Base-by-base conservation (phyloP, 2,113 vertebrate species). In the Passerina amoena region DNA sequence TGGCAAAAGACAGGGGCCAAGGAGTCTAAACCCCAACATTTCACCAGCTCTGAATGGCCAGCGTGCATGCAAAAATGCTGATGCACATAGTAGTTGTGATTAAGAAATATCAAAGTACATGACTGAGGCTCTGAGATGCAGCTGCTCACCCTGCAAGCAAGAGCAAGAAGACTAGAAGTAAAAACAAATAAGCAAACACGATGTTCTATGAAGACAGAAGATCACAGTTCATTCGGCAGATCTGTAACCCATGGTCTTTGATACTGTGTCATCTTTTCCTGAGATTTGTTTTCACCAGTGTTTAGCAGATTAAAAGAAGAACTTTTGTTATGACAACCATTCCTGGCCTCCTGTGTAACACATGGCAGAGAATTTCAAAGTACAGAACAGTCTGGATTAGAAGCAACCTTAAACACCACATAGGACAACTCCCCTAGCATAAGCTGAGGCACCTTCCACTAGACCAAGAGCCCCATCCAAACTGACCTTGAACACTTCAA, bases 201-300 rank as follows among this genome's bases (percentile, higher is more conserved):
- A 35, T 17, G 10, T 11, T 44, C 20, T 23, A 10, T 3, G 6
- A 63, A 50, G 35, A 69, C 3, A 28, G 21, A 83, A 68, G 37
- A 79, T 37, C 33, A 64, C 35, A 71, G 73, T 48, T 72, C 54
- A 63, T 50, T 59, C 68, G 65, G 54, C 61, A 87, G 31, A 70
- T 21, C 8, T 14, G 37, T 11, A 42, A 61, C 0, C 0, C 10
- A 21, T 6, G 8, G 9, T 19, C 12, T 64, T 31, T 45, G 35
- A 81, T 24, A 56, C 4, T 47, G 22, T 14, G 22, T 14, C 71
- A 60, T 50, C 57, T 35, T 50, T 44, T 69, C 45, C 53, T 4
- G 14, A 61, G 5, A 57, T 20, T 35, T 44, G 45, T 61, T 71
- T 92, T 21, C 38, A 57, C 12, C 11, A 51, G 3, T 7, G 14